Evolutionary conservation across 2,888 invertebrate genomes (phyloP).

Genomic region (Adineta ricciae): DNA sequence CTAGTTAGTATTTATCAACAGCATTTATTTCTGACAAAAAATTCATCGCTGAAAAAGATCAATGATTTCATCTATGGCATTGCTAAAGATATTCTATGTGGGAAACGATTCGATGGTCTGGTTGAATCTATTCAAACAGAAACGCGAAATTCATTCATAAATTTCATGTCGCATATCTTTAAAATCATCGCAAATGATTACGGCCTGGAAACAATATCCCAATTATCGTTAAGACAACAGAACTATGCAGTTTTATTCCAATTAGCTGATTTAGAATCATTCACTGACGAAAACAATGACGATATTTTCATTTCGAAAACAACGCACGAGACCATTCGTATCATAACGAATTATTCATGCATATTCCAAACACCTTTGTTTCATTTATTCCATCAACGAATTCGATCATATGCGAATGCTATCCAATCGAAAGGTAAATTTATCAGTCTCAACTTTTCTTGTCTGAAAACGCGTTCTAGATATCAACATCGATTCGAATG

Average conservation of each 20-base stretch:
- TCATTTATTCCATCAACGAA: slow-evolving; percentile 10
- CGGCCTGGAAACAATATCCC: not conserved
- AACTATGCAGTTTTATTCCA: not conserved
- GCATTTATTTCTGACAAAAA: not conserved
- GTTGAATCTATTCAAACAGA: not conserved
- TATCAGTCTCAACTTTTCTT: no score
- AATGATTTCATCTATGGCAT: not conserved
- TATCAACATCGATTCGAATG: no score
- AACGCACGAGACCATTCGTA: not conserved
- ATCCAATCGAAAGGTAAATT: not conserved
- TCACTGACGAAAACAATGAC: not conserved
- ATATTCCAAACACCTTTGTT: not conserved
- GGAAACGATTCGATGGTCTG: not conserved
- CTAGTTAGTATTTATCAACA: not conserved
- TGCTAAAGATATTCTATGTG: not conserved
- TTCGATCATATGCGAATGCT: not conserved
- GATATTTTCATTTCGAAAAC: no score
- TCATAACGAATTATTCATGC: not conserved
- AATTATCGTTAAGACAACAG: not conserved
- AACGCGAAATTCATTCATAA: not conserved
- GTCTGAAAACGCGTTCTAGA: no score
- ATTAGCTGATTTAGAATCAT: not conserved
- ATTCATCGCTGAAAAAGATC: not conserved
- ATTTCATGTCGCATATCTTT: not conserved
- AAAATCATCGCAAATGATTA: not conserved